These are phyloP conservation scores for Lineus longissimus DNA, from an alignment of 1,140 invertebrate genomes.

Conservation along the genomic window DNA sequence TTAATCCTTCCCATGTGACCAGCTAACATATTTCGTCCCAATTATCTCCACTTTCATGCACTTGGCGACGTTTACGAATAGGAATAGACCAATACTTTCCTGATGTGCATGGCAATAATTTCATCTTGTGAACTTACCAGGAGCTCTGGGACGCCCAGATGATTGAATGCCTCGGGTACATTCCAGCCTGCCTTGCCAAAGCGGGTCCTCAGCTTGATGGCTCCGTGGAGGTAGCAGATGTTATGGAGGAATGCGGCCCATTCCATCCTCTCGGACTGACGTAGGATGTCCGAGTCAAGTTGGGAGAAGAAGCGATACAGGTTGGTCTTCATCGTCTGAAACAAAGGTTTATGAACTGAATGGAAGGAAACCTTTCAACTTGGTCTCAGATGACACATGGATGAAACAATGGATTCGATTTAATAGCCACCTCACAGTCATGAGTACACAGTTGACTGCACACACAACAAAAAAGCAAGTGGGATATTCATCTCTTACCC, in stretches of 20 bases:
- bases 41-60: too few species aligned
- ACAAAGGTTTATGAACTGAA: neutral
- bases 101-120: neutral
- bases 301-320: constrained; percentile 41
- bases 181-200: constrained; percentile 49
- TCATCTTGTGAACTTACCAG: constrained; percentile 26
- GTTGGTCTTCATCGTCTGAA: constrained; percentile 49
- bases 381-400: too few species aligned
- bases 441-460: too few species aligned
- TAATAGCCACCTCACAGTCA: too few species aligned
- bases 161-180: constrained; percentile 32
- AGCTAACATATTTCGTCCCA: too few species aligned
- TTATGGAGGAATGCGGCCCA: constrained; percentile 52
- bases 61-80: too few species aligned
- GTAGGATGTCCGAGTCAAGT: constrained; percentile 48
- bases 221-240: constrained; percentile 50
- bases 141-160: constrained; percentile 41
- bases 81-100: too few species aligned
- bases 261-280: constrained; percentile 38
- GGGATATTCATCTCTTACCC: constrained; percentile 26
- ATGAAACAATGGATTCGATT: too few species aligned
- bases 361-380: neutral
- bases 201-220: constrained; percentile 44
- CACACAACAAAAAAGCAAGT: neutral
- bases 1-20: too few species aligned